Evolutionary conservation across 2,797 vertebrate species (phyloP).

Genomic region (Notolabrus celidotus): DNA sequence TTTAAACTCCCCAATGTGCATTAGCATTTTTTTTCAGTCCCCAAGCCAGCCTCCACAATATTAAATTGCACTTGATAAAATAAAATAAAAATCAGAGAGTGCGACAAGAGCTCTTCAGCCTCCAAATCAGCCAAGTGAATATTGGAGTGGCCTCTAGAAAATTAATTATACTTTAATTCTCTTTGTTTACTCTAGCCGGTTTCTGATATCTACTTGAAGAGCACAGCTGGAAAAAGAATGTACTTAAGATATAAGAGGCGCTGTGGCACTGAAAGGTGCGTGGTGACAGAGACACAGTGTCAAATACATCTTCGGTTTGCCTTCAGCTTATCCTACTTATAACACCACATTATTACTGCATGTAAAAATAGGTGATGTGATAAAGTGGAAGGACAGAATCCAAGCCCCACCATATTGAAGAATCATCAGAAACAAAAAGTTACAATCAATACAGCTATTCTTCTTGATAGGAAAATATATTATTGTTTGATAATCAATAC

Average conservation of each 20-base stretch:
- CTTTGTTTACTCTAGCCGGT: constrained; percentile 62
- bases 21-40: constrained; percentile 82
- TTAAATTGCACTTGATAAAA: constrained; percentile 82
- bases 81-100: constrained; percentile 72
- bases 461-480: constrained; percentile 57
- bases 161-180: constrained; percentile 65
- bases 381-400: constrained; percentile 57
- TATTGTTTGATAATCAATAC: constrained; percentile 61
- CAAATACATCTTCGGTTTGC: constrained; percentile 50
- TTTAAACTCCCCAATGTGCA: constrained; percentile 80
- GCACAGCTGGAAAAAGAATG: constrained; percentile 27
- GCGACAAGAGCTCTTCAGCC: constrained; percentile 69
- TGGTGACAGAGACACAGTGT: constrained; percentile 20
- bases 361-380: constrained; percentile 66
- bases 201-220: constrained; percentile 39
- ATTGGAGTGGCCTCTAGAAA: constrained; percentile 56
- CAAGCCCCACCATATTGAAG: constrained; percentile 59
- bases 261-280: constrained; percentile 25
- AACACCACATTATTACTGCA: constrained; percentile 70
- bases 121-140: constrained; percentile 70
- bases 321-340: constrained; percentile 58
- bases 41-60: constrained; percentile 71
- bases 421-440: constrained; percentile 44
- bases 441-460: constrained; percentile 64
- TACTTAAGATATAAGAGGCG: constrained; percentile 14